phyloP scores from a whole-genome alignment of 2,888 invertebrate genomes.

The Vanessa cardui region DNA sequence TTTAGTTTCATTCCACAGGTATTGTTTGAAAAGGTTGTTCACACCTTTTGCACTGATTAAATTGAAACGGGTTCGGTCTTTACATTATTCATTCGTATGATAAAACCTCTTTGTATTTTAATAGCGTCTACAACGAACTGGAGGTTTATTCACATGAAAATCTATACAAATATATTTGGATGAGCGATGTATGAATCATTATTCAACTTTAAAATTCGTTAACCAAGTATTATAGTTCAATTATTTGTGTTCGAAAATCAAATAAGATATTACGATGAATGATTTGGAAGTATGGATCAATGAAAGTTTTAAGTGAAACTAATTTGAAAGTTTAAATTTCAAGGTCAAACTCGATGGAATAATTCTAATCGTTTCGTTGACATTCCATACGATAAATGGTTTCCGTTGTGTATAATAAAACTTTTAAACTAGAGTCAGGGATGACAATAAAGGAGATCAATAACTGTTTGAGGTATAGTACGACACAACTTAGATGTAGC shows the following conservation, averaged over 20 bases:
- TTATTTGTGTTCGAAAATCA: neutral
- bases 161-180: slow-evolving; percentile 23
- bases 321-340: too few species aligned
- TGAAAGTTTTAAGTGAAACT: too few species aligned
- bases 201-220: neutral
- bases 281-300: too few species aligned
- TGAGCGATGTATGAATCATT: neutral
- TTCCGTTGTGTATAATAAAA: too few species aligned
- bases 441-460: too few species aligned
- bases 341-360: too few species aligned
- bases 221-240: too few species aligned
- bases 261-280: neutral
- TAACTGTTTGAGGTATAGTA: too few species aligned
- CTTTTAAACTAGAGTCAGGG: too few species aligned
- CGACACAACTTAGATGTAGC: too few species aligned
- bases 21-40: slow-evolving; percentile 41
- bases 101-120: slow-evolving; percentile 44
- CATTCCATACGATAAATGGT: too few species aligned
- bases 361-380: too few species aligned
- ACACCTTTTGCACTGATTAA: slow-evolving; percentile 42
- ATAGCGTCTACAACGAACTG: slow-evolving; percentile 31
- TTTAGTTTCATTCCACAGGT: slow-evolving; percentile 39
- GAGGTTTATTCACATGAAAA: slow-evolving; percentile 36
- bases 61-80: slow-evolving; percentile 38
- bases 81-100: slow-evolving; percentile 43